Conservation (phyloP, 2,888 invertebrate genomes). For the Hydrotaea diabolus region DNA sequence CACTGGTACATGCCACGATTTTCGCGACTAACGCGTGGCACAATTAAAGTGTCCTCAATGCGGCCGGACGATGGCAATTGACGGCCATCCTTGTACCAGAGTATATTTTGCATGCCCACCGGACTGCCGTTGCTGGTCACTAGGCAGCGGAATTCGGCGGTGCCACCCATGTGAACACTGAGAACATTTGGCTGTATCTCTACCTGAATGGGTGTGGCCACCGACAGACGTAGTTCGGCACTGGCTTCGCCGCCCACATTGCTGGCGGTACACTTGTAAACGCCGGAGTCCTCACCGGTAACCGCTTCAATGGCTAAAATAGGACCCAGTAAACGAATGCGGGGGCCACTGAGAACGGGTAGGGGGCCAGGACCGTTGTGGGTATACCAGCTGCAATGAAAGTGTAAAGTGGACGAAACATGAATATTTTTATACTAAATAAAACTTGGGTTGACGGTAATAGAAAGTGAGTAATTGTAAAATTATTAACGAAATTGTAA, state of each 20-base stretch:
- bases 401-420: background rate
- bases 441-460: too few relatives aligned
- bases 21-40: constrained; percentile 86
- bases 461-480: too few relatives aligned
- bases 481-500: too few relatives aligned
- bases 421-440: too few relatives aligned
- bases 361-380: constrained; percentile 85
- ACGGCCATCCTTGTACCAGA: constrained; percentile 86
- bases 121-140: constrained; percentile 83
- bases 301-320: constrained; percentile 87
- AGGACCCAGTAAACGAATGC: constrained; percentile 85
- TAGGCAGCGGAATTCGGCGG: constrained; percentile 87
- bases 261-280: constrained; percentile 86
- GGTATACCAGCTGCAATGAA: constrained; percentile 84
- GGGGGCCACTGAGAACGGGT: constrained; percentile 84
- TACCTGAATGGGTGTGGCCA: constrained; percentile 85
- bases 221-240: constrained; percentile 85
- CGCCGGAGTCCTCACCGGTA: constrained; percentile 86
- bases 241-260: constrained; percentile 87
- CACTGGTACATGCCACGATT: constrained; percentile 90
- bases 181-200: constrained; percentile 85
- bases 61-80: constrained; percentile 86
- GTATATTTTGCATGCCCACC: constrained; percentile 83
- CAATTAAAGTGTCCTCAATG: constrained; percentile 84
- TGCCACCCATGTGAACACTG: constrained; percentile 88